phyloP scores from a whole-genome alignment of 30 jellyfish, hydroid and myxozoan genomes.

The Aurelia sp. region DNA sequence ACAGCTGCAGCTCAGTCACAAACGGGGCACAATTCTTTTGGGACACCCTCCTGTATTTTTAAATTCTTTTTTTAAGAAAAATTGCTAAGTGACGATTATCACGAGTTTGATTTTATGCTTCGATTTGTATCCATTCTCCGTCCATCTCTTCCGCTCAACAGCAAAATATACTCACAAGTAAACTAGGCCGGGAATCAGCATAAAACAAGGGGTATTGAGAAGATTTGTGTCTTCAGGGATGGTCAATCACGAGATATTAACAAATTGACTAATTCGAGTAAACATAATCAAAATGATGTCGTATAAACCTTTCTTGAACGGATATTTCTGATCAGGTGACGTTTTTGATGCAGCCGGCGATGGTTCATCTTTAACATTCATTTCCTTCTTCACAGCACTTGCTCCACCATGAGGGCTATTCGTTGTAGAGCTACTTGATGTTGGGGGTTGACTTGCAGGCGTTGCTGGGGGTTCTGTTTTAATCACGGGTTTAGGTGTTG shows the following conservation, averaged over 20 bases:
- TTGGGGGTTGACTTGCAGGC: conserved; percentile 36
- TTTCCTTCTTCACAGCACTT: conserved; percentile 26
- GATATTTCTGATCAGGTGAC: conserved; percentile 53
- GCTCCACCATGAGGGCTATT: not conserved
- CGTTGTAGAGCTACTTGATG: conserved; percentile 19
- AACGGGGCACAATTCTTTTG: no score
- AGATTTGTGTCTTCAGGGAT: no score
- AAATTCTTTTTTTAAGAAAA: no score
- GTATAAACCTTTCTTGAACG: conserved; percentile 60
- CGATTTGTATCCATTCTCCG: not conserved
- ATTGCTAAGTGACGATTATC: no score
- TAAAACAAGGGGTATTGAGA: no score
- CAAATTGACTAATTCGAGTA: not conserved
- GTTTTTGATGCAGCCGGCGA: conserved; percentile 9
- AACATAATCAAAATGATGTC: not conserved
- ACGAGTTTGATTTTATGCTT: no score
- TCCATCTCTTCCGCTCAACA: not conserved
- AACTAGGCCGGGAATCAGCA: no score
- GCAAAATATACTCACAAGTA: not conserved
- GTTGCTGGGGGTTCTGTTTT: conserved; percentile 66
- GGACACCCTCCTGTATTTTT: no score
- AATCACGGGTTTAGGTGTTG: conserved; percentile 58
- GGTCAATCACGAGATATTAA: no score
- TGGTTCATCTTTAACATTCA: conserved; percentile 27
- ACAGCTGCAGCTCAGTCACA: no score